Percentiles rank a stretch among this genome's conserved stretches.
Evolutionary conservation across 2,797 vertebrate genomes (phyloP).

Genomic region (Okamejei kenojei): DNA sequence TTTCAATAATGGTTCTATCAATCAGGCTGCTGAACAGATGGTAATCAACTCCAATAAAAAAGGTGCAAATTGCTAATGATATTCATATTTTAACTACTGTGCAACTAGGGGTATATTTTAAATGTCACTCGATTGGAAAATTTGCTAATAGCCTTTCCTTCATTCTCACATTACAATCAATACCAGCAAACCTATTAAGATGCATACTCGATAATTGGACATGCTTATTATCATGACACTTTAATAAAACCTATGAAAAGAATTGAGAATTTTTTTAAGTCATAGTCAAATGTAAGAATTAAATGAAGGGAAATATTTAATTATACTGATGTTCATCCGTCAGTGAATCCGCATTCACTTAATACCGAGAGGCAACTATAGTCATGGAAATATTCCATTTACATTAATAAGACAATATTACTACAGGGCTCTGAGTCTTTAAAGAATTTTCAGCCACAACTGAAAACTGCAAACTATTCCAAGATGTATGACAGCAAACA

Average conservation of each 20-base stretch:
- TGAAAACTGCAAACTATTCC: not conserved
- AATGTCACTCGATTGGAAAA: not conserved
- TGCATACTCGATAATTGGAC: not conserved
- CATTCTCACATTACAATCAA: not conserved
- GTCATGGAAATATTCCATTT: not conserved
- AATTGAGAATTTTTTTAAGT: not conserved
- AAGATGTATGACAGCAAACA: not conserved
- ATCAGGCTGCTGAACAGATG: not conserved
- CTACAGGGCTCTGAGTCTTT: not conserved
- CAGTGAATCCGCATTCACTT: not conserved
- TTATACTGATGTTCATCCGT: not conserved
- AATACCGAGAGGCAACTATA: not conserved
- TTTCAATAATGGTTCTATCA: slow-evolving; percentile 5
- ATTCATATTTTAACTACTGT: not conserved
- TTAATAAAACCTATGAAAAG: not conserved
- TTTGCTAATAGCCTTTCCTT: not conserved
- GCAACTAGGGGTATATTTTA: not conserved
- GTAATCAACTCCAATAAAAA: not conserved
- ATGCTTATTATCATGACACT: not conserved
- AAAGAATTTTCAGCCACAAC: not conserved
- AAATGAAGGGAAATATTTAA: not conserved
- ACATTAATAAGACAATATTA: not conserved
- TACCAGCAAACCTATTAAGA: not conserved
- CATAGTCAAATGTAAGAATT: not conserved
- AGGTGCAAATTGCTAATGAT: not conserved